phyloP scores from a whole-genome alignment of 1,140 invertebrate genomes.

The Drosophila auraria region DNA sequence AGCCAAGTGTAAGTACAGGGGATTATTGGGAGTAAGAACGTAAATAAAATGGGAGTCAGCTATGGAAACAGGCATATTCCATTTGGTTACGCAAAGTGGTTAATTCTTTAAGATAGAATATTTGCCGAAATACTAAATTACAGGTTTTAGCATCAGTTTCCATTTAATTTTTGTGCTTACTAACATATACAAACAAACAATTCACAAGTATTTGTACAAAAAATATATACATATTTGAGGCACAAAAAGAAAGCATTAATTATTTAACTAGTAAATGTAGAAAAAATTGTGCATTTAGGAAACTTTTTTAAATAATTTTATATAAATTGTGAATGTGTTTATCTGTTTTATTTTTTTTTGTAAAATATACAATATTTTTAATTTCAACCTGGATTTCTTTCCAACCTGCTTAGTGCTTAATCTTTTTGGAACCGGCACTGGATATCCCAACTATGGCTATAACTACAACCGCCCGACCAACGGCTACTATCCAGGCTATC shows the following conservation, averaged over 20 bases:
- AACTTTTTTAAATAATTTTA: not conserved
- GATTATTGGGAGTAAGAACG: not conserved
- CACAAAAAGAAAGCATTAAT: too few species aligned
- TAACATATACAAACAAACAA: not conserved
- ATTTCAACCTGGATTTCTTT: too few species aligned
- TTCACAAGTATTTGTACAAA: too few species aligned
- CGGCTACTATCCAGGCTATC: slow-evolving; percentile 61
- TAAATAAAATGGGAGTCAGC: not conserved
- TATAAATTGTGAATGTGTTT: not conserved
- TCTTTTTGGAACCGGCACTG: slow-evolving; percentile 61
- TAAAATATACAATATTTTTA: not conserved
- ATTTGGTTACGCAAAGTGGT: not conserved
- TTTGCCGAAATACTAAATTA: not conserved
- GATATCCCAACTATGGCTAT: slow-evolving; percentile 62
- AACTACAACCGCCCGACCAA: slow-evolving; percentile 41
- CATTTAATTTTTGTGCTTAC: not conserved
- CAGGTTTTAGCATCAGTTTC: not conserved
- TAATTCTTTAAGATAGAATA: not conserved
- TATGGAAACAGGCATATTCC: not conserved
- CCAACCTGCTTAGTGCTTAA: slow-evolving; percentile 57
- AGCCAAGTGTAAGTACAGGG: slow-evolving; percentile 63
- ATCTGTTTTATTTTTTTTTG: not conserved
- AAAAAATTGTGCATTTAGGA: not conserved
- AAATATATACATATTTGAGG: too few species aligned
- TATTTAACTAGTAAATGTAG: too few species aligned